phyloP scores from a whole-genome alignment of 1,140 invertebrate species.

The Lepidurus apus region DNA sequence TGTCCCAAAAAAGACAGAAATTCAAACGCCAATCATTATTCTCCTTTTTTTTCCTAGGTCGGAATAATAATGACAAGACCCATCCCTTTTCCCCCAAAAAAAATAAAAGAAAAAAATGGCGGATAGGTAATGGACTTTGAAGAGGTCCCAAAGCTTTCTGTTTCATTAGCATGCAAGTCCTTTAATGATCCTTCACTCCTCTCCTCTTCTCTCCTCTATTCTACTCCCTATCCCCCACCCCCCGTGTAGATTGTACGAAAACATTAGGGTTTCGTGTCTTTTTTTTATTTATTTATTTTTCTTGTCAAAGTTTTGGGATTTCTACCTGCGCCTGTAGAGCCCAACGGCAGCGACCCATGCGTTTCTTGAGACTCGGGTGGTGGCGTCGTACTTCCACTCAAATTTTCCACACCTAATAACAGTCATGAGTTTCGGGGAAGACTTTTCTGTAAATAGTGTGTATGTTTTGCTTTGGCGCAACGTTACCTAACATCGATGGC shows the following conservation, averaged over 20 bases:
- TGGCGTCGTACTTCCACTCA: constrained; percentile 1
- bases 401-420: constrained; percentile 22
- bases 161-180: constrained; percentile 18
- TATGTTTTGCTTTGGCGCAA: background rate
- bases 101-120: background rate
- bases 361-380: constrained; percentile 14
- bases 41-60: background rate
- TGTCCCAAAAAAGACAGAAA: background rate
- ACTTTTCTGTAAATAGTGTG: background rate
- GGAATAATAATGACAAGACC: background rate
- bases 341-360: background rate
- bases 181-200: background rate
- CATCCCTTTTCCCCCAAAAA: background rate
- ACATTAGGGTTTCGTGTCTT: background rate
- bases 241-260: background rate
- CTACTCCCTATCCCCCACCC: background rate
- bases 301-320: background rate
- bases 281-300: background rate
- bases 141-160: background rate
- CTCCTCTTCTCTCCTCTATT: background rate
- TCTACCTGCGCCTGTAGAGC: constrained; percentile 13
- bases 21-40: constrained; percentile 20
- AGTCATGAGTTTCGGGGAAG: constrained; percentile 7
- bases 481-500: constrained; percentile 8
- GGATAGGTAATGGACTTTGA: background rate